These are phyloP conservation scores for Montipora foliosa DNA, from an alignment of 64 coral and sea anemone species.

Conservation along the genomic window DNA sequence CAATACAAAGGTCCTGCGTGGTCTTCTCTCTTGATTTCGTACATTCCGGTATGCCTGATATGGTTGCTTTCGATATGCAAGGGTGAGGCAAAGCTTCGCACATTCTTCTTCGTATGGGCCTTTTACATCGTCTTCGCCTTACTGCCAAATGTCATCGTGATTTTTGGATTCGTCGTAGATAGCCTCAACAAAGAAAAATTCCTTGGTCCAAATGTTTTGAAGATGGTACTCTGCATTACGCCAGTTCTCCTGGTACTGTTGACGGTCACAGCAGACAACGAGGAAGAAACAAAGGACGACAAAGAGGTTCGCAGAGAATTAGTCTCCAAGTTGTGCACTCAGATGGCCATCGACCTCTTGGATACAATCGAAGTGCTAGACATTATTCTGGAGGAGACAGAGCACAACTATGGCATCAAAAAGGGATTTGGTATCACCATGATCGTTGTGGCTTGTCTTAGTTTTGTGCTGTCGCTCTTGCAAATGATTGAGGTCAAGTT, in stretches of 20 bases:
- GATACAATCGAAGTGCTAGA: slow-evolving; percentile 37
- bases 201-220: slow-evolving; percentile 21
- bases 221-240: slow-evolving; percentile 11
- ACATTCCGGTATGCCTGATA: background rate
- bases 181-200: background rate
- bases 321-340: slow-evolving; percentile 5
- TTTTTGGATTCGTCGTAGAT: background rate
- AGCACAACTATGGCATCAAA: background rate
- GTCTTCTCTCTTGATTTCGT: background rate
- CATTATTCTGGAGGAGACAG: slow-evolving; percentile 32
- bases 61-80: background rate
- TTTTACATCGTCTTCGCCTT: background rate
- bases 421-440: no score
- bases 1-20: background rate
- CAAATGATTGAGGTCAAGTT: no score
- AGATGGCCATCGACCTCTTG: slow-evolving; percentile 37
- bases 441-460: no score
- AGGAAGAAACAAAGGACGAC: background rate
- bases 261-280: background rate
- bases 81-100: background rate
- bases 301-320: background rate
- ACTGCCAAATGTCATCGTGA: background rate
- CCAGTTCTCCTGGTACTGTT: slow-evolving; percentile 1
- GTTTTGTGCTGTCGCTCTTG: no score
- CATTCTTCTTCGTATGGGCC: background rate